These are phyloP conservation scores for Lethocerus indicus DNA, from an alignment of 1,140 invertebrate species.

Conservation along the genomic window DNA sequence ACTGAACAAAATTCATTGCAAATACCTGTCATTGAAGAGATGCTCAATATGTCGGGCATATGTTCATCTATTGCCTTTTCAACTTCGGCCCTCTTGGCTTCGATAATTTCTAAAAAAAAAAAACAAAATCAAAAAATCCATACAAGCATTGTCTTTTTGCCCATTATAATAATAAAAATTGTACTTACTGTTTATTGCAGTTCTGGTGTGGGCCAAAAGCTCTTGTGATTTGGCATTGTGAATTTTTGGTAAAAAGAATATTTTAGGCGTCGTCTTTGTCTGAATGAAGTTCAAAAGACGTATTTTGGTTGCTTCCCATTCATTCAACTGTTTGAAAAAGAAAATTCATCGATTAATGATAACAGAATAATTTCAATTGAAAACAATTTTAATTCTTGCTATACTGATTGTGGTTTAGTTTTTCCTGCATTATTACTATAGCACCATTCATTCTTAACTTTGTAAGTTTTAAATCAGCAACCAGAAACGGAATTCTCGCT, in stretches of 20 bases:
- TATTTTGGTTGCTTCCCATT: slow-evolving; percentile 67
- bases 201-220: slow-evolving; percentile 34
- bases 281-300: slow-evolving; percentile 68
- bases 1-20: too few species aligned
- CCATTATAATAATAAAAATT: slow-evolving; percentile 3
- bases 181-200: slow-evolving; percentile 36
- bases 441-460: neutral
- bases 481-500: neutral
- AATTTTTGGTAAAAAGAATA: slow-evolving; percentile 75
- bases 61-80: slow-evolving; percentile 25
- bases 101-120: slow-evolving; percentile 25
- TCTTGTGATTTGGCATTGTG: slow-evolving; percentile 36
- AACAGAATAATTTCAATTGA: neutral
- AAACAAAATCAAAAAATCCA: slow-evolving; percentile 2
- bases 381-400: neutral
- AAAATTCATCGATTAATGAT: slow-evolving; percentile 3
- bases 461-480: neutral
- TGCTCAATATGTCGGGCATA: too few species aligned
- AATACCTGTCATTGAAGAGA: too few species aligned
- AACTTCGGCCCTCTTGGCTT: slow-evolving; percentile 29
- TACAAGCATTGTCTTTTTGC: neutral
- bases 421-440: too few species aligned
- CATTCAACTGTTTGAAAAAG: slow-evolving; percentile 37
- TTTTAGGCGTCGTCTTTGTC: slow-evolving; percentile 67
- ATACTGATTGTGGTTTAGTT: too few species aligned